A percentile compares a stretch with the other conserved stretches of the same genome.
These are phyloP conservation scores for Aquatica leii DNA, from an alignment of 2,888 invertebrate species.

Conservation along the genomic window DNA sequence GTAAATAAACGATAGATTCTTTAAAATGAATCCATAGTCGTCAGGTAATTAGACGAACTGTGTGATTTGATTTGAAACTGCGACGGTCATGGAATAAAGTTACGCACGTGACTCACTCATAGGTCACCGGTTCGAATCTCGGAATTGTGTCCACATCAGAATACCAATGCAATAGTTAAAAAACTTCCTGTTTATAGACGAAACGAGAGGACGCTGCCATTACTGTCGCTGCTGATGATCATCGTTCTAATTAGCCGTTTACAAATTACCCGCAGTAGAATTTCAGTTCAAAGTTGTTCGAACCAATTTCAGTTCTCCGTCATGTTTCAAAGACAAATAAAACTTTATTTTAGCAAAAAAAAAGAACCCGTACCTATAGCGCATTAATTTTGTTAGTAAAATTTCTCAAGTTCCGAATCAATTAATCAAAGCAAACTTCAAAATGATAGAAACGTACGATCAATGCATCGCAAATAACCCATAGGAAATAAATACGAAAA, in stretches of 20 bases:
- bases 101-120: slow-evolving; percentile 51
- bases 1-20: slow-evolving; percentile 25
- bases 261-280: slow-evolving; percentile 36
- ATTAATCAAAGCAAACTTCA: too few species aligned
- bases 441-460: too few species aligned
- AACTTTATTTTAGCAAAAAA: slow-evolving; percentile 22
- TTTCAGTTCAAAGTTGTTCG: slow-evolving; percentile 8
- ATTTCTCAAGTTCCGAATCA: slow-evolving; percentile 8
- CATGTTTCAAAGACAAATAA: slow-evolving; percentile 32
- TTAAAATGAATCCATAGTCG: slow-evolving; percentile 24
- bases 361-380: slow-evolving; percentile 23
- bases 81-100: slow-evolving; percentile 50
- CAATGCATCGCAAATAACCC: slow-evolving; percentile 34
- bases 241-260: slow-evolving; percentile 29
- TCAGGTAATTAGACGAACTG: slow-evolving; percentile 40
- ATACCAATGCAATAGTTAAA: slow-evolving; percentile 48
- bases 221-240: slow-evolving; percentile 20
- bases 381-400: slow-evolving; percentile 16
- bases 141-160: slow-evolving; percentile 43
- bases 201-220: slow-evolving; percentile 1
- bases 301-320: slow-evolving; percentile 17
- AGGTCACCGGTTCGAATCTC: slow-evolving; percentile 54
- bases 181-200: slow-evolving; percentile 24
- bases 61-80: slow-evolving; percentile 53
- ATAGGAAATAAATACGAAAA: slow-evolving; percentile 33